phyloP scores from a whole-genome alignment of 1,140 invertebrate species.

The Macrobrachium nipponense region DNA sequence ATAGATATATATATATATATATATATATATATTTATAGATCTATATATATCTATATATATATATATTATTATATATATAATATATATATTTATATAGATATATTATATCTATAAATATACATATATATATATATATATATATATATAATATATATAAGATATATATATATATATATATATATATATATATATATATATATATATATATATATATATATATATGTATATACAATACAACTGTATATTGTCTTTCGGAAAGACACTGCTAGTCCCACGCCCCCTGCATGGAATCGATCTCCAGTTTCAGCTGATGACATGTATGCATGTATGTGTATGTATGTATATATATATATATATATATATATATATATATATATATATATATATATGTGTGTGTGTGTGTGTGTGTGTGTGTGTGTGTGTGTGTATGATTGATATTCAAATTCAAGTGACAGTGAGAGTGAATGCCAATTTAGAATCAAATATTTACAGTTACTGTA shows the following conservation, averaged over 20 bases:
- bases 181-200: slow-evolving; percentile 10
- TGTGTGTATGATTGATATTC: no score
- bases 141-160: slow-evolving; percentile 4
- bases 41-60: background rate
- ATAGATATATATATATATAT: background rate
- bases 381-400: background rate
- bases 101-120: background rate
- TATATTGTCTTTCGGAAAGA: no score
- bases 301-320: no score
- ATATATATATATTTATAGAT: background rate
- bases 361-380: slow-evolving; percentile 9
- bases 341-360: slow-evolving; percentile 7
- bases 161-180: slow-evolving; percentile 22
- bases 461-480: no score
- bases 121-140: background rate
- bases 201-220: slow-evolving; percentile 11
- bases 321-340: background rate
- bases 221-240: no score
- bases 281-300: no score
- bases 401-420: background rate
- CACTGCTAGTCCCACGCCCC: no score
- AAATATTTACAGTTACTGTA: background rate
- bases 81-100: background rate
- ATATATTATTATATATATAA: no score
- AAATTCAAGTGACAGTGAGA: no score